Percentiles rank a stretch among this genome's conserved stretches.
phyloP scores from a whole-genome alignment of 2,888 invertebrate genomes.

The Tenthredo livida region DNA sequence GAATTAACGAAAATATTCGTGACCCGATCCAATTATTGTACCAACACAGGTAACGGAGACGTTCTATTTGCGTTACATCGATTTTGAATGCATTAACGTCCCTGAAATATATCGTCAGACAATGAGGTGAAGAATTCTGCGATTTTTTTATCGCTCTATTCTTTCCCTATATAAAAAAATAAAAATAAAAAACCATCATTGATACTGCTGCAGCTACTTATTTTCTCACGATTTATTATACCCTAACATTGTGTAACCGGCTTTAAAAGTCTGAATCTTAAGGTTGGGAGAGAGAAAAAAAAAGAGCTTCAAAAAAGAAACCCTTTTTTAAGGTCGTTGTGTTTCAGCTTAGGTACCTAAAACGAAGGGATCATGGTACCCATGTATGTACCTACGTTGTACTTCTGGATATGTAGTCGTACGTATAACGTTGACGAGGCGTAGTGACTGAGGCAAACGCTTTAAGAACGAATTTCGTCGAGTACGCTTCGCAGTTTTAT shows the following conservation, averaged over 20 bases:
- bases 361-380: not conserved
- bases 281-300: not conserved
- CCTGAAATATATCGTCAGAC: not conserved
- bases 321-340: constrained; percentile 38
- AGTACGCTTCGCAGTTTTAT: constrained; percentile 72
- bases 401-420: constrained; percentile 8
- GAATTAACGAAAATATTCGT: constrained; percentile 38
- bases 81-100: constrained; percentile 40
- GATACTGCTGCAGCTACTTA: not conserved
- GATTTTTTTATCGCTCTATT: constrained; percentile 20
- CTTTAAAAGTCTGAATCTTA: constrained; percentile 37
- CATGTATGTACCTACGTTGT: not conserved
- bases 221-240: constrained; percentile 28
- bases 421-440: constrained; percentile 37
- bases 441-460: constrained; percentile 60
- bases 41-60: constrained; percentile 28
- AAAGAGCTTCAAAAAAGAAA: not conserved
- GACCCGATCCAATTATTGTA: constrained; percentile 37
- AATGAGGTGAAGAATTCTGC: not conserved
- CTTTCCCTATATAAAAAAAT: not conserved
- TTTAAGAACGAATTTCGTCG: constrained; percentile 72
- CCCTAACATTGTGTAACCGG: not conserved
- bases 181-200: not conserved
- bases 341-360: constrained; percentile 21
- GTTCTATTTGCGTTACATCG: constrained; percentile 41